phyloP scores from a whole-genome alignment of 2,797 vertebrate species.

The Platyrinchus mystaceus region DNA sequence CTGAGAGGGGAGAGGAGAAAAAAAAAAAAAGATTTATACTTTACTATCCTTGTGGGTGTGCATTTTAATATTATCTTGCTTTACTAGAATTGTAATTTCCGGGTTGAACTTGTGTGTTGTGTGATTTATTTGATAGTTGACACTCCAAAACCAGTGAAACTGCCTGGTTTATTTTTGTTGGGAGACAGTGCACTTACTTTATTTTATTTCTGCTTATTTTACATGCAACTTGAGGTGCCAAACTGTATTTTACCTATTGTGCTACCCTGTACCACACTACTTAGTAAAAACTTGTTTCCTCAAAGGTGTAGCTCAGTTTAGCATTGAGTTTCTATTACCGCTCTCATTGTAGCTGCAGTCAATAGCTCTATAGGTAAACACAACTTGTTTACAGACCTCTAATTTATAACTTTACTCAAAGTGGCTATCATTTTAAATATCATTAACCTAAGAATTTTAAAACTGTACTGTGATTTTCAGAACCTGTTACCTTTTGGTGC shows the following conservation, averaged over 20 bases:
- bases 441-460: conserved; percentile 78
- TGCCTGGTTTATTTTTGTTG: conserved; percentile 66
- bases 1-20: conserved; percentile 51
- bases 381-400: conserved; percentile 76
- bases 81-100: conserved; percentile 73
- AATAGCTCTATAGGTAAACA: conserved; percentile 75
- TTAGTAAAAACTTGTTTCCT: conserved; percentile 74
- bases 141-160: conserved; percentile 65
- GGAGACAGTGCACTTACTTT: conserved; percentile 64
- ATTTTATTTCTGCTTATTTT: conserved; percentile 71
- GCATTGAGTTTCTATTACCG: conserved; percentile 71
- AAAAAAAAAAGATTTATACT: conserved; percentile 73
- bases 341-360: conserved; percentile 75
- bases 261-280: conserved; percentile 68
- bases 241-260: conserved; percentile 75
- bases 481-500: conserved; percentile 79
- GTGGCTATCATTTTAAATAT: conserved; percentile 79
- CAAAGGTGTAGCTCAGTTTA: conserved; percentile 75
- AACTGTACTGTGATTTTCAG: conserved; percentile 83
- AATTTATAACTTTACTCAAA: conserved; percentile 79
- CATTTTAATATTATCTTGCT: conserved; percentile 77
- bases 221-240: conserved; percentile 75
- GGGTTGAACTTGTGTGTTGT: conserved; percentile 67
- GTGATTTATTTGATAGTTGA: conserved; percentile 73
- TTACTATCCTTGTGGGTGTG: conserved; percentile 75